Conservation (phyloP, 2,113 vertebrate species). For the Loxodonta africana region DNA sequence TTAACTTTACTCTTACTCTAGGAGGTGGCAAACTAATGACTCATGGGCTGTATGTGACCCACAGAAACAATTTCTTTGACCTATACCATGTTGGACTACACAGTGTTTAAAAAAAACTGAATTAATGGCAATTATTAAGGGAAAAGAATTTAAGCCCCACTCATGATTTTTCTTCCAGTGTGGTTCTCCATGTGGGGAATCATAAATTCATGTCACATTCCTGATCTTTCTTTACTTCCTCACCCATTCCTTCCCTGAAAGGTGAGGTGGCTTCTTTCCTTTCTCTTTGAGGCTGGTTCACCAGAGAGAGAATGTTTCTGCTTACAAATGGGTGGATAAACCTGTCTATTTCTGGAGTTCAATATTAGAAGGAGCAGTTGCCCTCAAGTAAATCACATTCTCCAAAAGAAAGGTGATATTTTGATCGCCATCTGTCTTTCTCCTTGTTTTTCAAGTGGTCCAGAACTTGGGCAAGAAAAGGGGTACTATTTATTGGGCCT, state of each 20-base stretch:
- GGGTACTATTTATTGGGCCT: background rate
- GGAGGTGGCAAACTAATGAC: background rate
- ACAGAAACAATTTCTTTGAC: background rate
- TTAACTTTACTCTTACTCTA: background rate
- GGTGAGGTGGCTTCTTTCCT: background rate
- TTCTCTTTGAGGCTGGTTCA: background rate
- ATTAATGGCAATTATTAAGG: background rate
- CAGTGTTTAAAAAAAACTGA: background rate
- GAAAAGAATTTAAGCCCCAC: background rate
- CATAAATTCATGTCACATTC: background rate
- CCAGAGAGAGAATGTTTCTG: background rate
- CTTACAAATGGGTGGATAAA: background rate
- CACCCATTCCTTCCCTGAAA: background rate
- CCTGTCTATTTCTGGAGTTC: background rate
- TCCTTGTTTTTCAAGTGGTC: background rate
- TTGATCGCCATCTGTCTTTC: background rate
- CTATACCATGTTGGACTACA: background rate
- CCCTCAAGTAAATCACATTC: background rate
- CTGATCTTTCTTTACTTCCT: background rate
- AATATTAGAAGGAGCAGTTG: slow-evolving; percentile 20
- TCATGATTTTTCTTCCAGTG: background rate
- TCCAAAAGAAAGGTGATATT: background rate
- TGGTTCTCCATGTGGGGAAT: background rate
- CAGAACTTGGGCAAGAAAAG: background rate
- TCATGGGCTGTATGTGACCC: background rate